Evolutionary conservation across 2,113 vertebrate species (phyloP).

Genomic region (Pycnonotus jocosus): DNA sequence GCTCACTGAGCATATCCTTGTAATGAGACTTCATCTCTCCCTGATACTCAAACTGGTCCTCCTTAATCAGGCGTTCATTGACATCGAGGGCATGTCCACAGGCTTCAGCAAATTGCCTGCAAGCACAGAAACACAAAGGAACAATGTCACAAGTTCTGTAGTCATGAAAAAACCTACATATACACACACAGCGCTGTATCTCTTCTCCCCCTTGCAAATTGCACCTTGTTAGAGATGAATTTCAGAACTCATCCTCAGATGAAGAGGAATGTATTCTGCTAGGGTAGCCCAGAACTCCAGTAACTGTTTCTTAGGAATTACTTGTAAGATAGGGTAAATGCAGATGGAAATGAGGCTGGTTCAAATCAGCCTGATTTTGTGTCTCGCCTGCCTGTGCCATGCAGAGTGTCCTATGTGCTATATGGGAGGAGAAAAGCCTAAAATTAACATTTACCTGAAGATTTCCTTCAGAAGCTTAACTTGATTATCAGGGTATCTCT

Average conservation of each 20-base stretch:
- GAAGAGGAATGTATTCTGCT: background rate
- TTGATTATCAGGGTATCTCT: conserved; percentile 97
- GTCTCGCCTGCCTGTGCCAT: background rate
- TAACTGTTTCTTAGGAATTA: background rate
- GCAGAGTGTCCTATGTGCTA: background rate
- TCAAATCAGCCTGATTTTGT: background rate
- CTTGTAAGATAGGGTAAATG: background rate
- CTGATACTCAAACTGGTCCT: conserved; percentile 98
- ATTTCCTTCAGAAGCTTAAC: conserved; percentile 97
- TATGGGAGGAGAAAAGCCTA: background rate
- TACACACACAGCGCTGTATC: too few species aligned
- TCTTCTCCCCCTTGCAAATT: background rate
- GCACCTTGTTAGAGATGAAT: background rate
- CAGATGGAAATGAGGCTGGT: background rate
- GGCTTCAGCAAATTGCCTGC: conserved; percentile 92
- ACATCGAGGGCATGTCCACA: conserved; percentile 95
- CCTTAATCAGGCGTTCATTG: conserved; percentile 95
- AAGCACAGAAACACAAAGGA: background rate
- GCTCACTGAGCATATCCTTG: conserved; percentile 90
- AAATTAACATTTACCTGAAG: conserved; percentile 83
- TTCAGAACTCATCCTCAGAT: background rate
- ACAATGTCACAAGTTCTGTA: background rate
- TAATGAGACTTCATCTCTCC: conserved; percentile 97
- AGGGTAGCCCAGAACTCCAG: background rate
- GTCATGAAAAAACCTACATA: background rate